Evolutionary conservation across 2,113 vertebrate genomes (phyloP).

Genomic region (Speoplatyrhinus poulsoni): DNA sequence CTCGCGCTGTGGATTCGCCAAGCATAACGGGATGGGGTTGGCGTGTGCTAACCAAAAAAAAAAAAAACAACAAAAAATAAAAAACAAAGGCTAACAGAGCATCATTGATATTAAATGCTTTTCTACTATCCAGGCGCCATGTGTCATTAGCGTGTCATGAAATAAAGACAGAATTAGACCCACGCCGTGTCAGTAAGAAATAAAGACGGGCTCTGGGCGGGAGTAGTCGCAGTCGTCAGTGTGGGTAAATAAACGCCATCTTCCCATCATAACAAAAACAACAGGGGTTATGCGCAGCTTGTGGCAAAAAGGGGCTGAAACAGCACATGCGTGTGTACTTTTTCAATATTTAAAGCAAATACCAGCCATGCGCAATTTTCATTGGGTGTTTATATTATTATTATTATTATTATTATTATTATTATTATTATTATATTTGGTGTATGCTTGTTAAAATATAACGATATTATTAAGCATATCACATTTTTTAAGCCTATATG

Average conservation of each 20-base stretch:
- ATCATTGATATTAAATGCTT: conserved; percentile 36
- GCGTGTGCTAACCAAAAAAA: conserved; percentile 49
- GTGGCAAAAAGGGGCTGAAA: conserved; percentile 47
- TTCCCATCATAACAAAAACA: conserved; percentile 76
- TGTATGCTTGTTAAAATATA: conserved; percentile 15
- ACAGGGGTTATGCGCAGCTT: conserved; percentile 65
- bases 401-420: conserved; percentile 47
- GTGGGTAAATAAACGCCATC: conserved; percentile 78
- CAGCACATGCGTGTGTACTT: conserved; percentile 46
- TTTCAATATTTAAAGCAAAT: conserved; percentile 36
- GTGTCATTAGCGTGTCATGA: conserved; percentile 51
- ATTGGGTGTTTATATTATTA: conserved; percentile 25
- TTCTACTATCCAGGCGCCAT: conserved; percentile 36
- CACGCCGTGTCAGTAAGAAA: conserved; percentile 35
- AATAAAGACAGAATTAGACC: conserved; percentile 36
- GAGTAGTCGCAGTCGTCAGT: conserved; percentile 56
- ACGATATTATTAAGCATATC: conserved; percentile 28
- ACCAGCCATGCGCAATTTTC: conserved; percentile 31
- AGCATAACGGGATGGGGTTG: conserved; percentile 19
- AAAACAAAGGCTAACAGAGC: conserved; percentile 1
- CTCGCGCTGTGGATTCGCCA: conserved; percentile 35
- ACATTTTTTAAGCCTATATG: conserved; percentile 25
- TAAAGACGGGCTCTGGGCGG: conserved; percentile 41
- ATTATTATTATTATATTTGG: conserved; percentile 25
- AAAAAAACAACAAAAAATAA: conserved; percentile 22